Base-by-base conservation (phyloP, 2,888 invertebrate genomes). In the Netelia inedita region DNA sequence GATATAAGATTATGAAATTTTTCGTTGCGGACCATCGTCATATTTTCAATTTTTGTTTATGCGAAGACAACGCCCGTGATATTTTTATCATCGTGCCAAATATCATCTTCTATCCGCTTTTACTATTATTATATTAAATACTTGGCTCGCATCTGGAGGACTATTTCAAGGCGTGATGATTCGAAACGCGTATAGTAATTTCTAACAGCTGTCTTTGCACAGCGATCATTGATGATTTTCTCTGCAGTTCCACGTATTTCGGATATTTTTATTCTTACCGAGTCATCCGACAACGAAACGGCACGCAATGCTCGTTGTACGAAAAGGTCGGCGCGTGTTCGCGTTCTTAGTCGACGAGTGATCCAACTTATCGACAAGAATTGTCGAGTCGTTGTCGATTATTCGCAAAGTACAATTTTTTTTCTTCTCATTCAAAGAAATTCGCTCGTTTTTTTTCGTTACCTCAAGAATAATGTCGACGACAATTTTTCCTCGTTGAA, bases 131-230 rank as follows among this genome's bases (percentile, higher is more conserved):
- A 46, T 46, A 46, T 46, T 14, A 46, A 46, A 59, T 71, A 46
- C 5, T 79, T 79, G 79, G 79, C 83, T 71, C 83, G 50, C 23
- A 28, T 55, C 66, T 61, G 19, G n/a, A 50, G 8, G 73, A 81
- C 85, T 86, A 86, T 85, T 87, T 87, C 85, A 86, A 85, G 86
- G 76, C 85, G 61, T 81, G 81, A 86, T 82, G 86, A 71, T 73
- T 79, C 59, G 55, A 69, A 78, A 83, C 66, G 46, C 57, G 53
- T 10, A n/a, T 41, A 14, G 41, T 73, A 28, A 63, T 50, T 63
- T 55, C 71, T 9, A 10, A 63, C 79, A 79, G 71, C 79, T 79
- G 79, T 71, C 63, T 23, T 23, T 55, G 19, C 50, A 41, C 53
- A 11, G 10, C 43, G 2, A 9, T 23, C 79, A 79, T 72, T 65